A percentile compares a stretch with the other conserved stretches of the same genome.
These are phyloP conservation scores for Oreochromis tanganicae DNA, from an alignment of 2,113 vertebrate species.

Conservation along the genomic window DNA sequence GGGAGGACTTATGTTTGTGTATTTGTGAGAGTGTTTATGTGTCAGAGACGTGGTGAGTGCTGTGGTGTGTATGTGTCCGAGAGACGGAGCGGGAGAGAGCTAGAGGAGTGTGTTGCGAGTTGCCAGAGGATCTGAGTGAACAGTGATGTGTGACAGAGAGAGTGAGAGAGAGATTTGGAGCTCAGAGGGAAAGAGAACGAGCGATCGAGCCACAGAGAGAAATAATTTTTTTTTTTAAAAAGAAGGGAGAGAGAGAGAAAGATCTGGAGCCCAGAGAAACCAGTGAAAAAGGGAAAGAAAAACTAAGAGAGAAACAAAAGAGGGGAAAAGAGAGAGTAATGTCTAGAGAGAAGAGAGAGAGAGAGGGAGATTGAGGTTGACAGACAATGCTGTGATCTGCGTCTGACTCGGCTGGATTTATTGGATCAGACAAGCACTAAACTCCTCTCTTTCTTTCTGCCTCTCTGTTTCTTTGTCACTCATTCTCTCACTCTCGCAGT, in stretches of 20 bases:
- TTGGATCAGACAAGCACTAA: constrained; percentile 8
- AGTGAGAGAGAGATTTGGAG: constrained; percentile 34
- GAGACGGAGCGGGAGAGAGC: neutral
- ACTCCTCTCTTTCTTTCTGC: neutral
- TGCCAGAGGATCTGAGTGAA: constrained; percentile 46
- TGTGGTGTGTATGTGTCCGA: neutral
- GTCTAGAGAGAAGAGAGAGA: neutral
- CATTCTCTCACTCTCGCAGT: neutral
- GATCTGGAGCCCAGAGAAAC: neutral
- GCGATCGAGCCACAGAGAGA: neutral
- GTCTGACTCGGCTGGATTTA: constrained; percentile 31
- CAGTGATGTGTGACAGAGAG: constrained; percentile 51
- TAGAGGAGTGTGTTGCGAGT: constrained; percentile 1
- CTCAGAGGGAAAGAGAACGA: neutral
- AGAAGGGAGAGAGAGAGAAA: neutral
- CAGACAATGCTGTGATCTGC: constrained; percentile 27
- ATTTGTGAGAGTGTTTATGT: neutral
- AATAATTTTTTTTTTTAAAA: neutral
- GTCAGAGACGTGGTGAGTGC: neutral
- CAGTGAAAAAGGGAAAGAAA: neutral
- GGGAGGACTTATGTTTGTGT: neutral
- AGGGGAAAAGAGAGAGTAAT: neutral
- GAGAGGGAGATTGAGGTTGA: neutral
- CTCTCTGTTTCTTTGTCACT: neutral
- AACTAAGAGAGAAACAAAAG: neutral